phyloP scores from a whole-genome alignment of 2,113 vertebrate species.

The Aptenodytes patagonicus region DNA sequence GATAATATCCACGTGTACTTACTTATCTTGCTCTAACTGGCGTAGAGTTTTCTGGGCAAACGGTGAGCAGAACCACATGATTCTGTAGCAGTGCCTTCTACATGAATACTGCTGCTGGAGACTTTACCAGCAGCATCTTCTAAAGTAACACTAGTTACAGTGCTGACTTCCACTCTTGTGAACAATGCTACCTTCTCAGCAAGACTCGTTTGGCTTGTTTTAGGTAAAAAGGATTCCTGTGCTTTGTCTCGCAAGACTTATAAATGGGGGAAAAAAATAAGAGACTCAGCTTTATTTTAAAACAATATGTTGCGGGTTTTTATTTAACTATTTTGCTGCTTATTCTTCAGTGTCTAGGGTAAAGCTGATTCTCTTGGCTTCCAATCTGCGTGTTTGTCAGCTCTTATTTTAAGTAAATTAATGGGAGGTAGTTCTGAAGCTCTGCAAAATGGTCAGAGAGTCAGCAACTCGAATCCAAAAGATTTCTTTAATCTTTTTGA shows the following conservation, averaged over 20 bases:
- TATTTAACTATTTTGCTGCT: not conserved
- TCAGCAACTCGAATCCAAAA: not conserved
- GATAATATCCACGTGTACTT: not conserved
- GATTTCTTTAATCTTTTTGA: not conserved
- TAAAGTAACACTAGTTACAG: not conserved
- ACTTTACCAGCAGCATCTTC: not conserved
- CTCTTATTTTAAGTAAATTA: not conserved
- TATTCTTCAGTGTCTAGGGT: not conserved
- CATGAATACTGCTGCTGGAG: not conserved
- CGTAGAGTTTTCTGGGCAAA: not conserved
- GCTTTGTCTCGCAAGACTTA: not conserved
- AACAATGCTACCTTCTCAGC: not conserved
- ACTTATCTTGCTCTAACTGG: not conserved
- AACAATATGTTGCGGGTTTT: accelerated
- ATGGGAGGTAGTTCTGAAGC: not conserved
- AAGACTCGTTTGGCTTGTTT: accelerated
- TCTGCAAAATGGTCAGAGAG: not conserved
- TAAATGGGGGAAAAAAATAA: not conserved
- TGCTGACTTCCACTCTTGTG: not conserved
- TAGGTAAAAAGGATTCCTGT: not conserved
- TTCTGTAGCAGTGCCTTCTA: not conserved
- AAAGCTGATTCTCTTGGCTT: not conserved
- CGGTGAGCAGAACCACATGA: not conserved
- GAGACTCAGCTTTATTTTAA: not conserved
- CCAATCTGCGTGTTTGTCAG: not conserved